Percentiles rank a stretch among this genome's conserved stretches.
phyloP scores from a whole-genome alignment of 2,113 vertebrate species.

The Cacatua alba region DNA sequence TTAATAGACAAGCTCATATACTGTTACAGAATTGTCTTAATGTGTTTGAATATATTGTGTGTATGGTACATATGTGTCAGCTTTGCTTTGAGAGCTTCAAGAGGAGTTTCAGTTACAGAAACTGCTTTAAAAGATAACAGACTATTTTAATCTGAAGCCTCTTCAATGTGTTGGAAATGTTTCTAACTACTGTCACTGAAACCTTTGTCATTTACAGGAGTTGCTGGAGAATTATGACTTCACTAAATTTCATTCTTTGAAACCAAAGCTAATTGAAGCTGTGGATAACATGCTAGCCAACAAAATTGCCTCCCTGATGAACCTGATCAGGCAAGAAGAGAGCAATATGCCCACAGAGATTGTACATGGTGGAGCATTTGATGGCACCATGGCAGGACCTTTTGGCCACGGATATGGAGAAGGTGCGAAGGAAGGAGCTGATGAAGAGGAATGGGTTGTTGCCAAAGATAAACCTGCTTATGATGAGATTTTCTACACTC shows the following conservation, averaged over 20 bases:
- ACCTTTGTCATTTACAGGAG: conserved; percentile 77
- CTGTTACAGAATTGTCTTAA: not conserved
- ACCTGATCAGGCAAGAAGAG: conserved; percentile 91
- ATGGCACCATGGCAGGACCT: conserved; percentile 90
- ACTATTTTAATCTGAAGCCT: not conserved
- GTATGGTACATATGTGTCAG: not conserved
- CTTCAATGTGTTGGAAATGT: not conserved
- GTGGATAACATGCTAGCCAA: conserved; percentile 94
- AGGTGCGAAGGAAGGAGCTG: conserved; percentile 91
- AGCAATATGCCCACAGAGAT: conserved; percentile 82
- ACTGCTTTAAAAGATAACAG: not conserved
- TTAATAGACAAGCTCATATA: not conserved
- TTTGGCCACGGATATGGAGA: conserved; percentile 95
- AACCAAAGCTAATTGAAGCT: conserved; percentile 91
- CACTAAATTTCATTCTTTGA: conserved; percentile 93
- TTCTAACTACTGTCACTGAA: not conserved
- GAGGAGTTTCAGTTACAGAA: not conserved
- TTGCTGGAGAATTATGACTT: conserved; percentile 93
- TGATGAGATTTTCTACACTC: conserved; percentile 96
- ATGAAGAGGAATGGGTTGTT: conserved; percentile 93
- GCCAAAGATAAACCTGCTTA: conserved; percentile 92
- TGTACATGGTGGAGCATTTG: conserved; percentile 93
- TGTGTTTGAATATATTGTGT: not conserved
- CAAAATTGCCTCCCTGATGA: conserved; percentile 90
- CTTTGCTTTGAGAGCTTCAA: not conserved